phyloP scores from a whole-genome alignment of 1,140 invertebrate genomes.

The Chelonus insularis region DNA sequence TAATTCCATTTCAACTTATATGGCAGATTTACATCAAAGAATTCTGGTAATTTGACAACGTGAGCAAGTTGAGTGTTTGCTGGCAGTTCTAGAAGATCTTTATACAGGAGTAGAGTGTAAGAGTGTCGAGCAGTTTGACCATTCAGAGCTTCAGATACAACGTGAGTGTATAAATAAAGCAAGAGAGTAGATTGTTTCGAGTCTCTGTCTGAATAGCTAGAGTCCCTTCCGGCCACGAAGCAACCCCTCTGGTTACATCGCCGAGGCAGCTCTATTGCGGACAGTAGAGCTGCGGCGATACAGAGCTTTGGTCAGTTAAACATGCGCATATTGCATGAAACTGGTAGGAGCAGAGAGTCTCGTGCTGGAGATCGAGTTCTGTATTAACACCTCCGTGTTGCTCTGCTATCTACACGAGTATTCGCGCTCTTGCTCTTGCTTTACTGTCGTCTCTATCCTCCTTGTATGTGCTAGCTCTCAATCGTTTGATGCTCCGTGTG shows the following conservation, averaged over 20 bases:
- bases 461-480: conserved; percentile 7
- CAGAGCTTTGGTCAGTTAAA: conserved; percentile 59
- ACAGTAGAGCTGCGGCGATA: conserved; percentile 32
- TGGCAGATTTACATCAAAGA: no score
- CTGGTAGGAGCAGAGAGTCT: conserved; percentile 49
- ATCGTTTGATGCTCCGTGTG: conserved; percentile 1
- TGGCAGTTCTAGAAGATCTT: no score
- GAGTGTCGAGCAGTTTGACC: no score
- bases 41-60: no score
- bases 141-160: conserved; percentile 16
- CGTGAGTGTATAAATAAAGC: conserved; percentile 45
- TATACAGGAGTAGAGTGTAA: no score
- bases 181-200: conserved; percentile 5
- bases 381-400: conserved; percentile 56
- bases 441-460: conserved; percentile 14
- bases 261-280: conserved; percentile 15
- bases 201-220: background rate
- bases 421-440: conserved; percentile 22
- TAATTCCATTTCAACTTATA: no score
- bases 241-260: conserved; percentile 11
- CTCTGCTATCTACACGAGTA: conserved; percentile 26
- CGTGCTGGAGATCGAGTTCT: conserved; percentile 50
- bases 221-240: conserved; percentile 12
- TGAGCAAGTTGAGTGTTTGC: no score
- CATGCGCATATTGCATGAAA: conserved; percentile 63